Percentiles rank a stretch among this genome's conserved stretches.
Conservation (phyloP, 2,888 invertebrate genomes). For the Mesorhabditis spiculigera region DNA sequence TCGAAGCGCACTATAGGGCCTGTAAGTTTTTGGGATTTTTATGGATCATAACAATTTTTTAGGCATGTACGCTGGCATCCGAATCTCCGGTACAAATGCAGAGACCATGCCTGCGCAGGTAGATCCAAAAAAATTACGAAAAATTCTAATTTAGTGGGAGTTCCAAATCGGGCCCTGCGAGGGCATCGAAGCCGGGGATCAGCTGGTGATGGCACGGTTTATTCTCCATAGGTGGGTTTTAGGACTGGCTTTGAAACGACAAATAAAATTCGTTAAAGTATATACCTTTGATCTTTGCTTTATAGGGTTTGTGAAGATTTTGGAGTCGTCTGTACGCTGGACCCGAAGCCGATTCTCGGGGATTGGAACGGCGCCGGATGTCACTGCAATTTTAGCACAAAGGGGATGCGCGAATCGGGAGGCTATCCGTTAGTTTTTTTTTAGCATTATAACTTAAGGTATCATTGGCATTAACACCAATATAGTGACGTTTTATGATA, state of each 20-base stretch:
- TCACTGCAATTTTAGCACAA: constrained; percentile 90
- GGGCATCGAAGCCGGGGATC: constrained; percentile 63
- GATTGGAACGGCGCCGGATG: constrained; percentile 91
- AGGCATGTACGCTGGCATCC: constrained; percentile 80
- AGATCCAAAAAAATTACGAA: constrained; percentile 50
- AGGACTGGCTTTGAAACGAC: background rate
- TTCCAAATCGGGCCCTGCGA: constrained; percentile 63
- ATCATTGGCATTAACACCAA: background rate
- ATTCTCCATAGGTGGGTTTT: constrained; percentile 58
- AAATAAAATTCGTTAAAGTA: background rate
- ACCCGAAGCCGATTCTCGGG: constrained; percentile 61
- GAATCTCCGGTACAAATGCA: constrained; percentile 87
- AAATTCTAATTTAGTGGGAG: constrained; percentile 42
- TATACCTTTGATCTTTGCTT: background rate
- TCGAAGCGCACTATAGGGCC: constrained; percentile 88
- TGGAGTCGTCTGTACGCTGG: constrained; percentile 60
- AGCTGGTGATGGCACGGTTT: constrained; percentile 63
- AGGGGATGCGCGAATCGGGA: constrained; percentile 81
- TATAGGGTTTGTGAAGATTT: constrained; percentile 61
- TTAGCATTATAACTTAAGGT: background rate
- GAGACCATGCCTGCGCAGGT: constrained; percentile 77
- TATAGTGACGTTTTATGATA: too few species aligned
- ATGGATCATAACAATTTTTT: background rate
- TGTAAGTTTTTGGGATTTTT: constrained; percentile 64
- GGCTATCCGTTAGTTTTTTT: constrained; percentile 62